A percentile compares a stretch with the other conserved stretches of the same genome.
Evolutionary conservation across 2,113 vertebrate species (phyloP).

Genomic region (Hippocampus barbouri): DNA sequence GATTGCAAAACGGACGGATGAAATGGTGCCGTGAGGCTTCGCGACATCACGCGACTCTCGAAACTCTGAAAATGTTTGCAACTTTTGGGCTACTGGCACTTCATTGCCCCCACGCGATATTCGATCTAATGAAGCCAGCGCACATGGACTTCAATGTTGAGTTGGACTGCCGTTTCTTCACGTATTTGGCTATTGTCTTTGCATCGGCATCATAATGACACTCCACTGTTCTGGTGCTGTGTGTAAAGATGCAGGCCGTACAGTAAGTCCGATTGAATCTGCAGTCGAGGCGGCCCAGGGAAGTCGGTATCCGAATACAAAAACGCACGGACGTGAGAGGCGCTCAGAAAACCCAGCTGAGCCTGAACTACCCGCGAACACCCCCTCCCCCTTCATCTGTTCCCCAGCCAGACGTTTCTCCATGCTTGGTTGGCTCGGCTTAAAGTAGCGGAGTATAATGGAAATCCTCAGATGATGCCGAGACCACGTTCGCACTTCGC

Average conservation of each 20-base stretch:
- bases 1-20: no score
- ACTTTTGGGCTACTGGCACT: neutral
- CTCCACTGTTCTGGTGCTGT: no score
- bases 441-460: conserved; percentile 62
- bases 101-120: neutral
- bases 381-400: neutral
- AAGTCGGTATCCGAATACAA: neutral
- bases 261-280: neutral
- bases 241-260: neutral
- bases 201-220: conserved; percentile 17
- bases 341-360: conserved; percentile 30
- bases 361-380: conserved; percentile 16
- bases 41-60: neutral
- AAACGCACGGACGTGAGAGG: conserved; percentile 2
- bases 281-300: neutral
- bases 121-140: neutral
- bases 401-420: conserved; percentile 35
- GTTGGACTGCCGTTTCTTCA: neutral
- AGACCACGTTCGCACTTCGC: conserved; percentile 50
- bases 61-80: neutral
- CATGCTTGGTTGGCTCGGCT: conserved; percentile 56
- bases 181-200: neutral
- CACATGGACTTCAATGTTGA: conserved; percentile 9
- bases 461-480: conserved; percentile 55
- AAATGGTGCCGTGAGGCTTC: no score